A percentile compares a stretch with the other conserved stretches of the same genome.
phyloP scores from a whole-genome alignment of 2,113 vertebrate species.

The Hiodon tergisus region DNA sequence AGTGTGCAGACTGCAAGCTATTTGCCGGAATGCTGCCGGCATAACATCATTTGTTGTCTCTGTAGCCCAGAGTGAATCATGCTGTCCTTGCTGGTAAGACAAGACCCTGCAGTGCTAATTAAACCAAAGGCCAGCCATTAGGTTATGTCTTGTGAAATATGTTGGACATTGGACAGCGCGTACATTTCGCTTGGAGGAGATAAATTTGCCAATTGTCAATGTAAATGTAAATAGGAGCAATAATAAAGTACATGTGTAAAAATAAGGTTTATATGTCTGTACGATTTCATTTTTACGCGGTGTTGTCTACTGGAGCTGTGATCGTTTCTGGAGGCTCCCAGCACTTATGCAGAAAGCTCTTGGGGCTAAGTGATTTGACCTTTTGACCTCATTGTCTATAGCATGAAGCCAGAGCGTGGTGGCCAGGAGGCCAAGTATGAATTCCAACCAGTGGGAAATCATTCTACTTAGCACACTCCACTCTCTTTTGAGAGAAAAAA shows the following conservation, averaged over 20 bases:
- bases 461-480: background rate
- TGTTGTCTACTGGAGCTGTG: background rate
- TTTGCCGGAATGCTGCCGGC: constrained; percentile 9
- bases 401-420: background rate
- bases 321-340: background rate
- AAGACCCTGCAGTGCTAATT: background rate
- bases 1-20: background rate
- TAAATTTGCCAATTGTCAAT: background rate
- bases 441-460: background rate
- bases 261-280: too few species aligned
- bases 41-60: constrained; percentile 14
- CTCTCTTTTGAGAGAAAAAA: background rate
- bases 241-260: too few species aligned
- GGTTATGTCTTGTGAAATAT: constrained; percentile 3
- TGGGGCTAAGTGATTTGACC: constrained; percentile 16
- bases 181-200: background rate
- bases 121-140: background rate
- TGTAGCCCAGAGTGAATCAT: background rate
- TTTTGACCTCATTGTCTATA: constrained; percentile 15
- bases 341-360: background rate
- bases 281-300: too few species aligned
- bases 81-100: background rate
- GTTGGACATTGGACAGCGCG: background rate
- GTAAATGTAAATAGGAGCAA: background rate
- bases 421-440: background rate